Percentiles rank a stretch among this genome's conserved stretches.
These are phyloP conservation scores for Mycetomoellerius zeteki DNA, from an alignment of 1,140 invertebrate genomes.

Conservation along the genomic window DNA sequence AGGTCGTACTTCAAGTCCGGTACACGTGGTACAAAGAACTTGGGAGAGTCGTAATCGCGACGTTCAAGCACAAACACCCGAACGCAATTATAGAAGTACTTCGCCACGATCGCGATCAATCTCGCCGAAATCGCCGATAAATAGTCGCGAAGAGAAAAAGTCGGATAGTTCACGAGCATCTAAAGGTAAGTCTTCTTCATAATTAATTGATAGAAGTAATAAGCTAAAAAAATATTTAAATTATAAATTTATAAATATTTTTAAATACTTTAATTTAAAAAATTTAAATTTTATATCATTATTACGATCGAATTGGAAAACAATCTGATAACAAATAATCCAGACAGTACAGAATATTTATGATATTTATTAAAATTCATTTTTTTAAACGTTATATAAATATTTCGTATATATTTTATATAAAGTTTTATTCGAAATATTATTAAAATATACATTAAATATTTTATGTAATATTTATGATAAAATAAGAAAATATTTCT, in stretches of 20 bases:
- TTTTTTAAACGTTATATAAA: no score
- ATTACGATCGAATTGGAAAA: background rate
- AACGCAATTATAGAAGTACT: constrained; percentile 73
- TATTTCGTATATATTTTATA: no score
- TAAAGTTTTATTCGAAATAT: no score
- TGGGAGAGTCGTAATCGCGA: constrained; percentile 82
- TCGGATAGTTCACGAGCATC: constrained; percentile 44
- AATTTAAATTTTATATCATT: no score
- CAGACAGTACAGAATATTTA: no score
- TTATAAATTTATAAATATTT: background rate
- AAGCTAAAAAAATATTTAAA: background rate
- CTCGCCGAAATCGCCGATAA: constrained; percentile 80
- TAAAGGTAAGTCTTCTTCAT: constrained; percentile 63
- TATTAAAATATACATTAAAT: no score
- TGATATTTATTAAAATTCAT: no score
- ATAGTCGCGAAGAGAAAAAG: constrained; percentile 62
- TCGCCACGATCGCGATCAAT: constrained; percentile 85
- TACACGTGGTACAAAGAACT: constrained; percentile 82
- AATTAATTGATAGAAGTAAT: background rate
- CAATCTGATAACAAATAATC: background rate
- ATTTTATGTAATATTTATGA: no score
- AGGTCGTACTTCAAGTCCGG: constrained; percentile 72
- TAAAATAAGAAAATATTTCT: no score
- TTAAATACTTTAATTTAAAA: background rate
- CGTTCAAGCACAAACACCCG: constrained; percentile 57